Evolutionary conservation across 1,140 invertebrate genomes (phyloP).

Genomic region (Euwallacea fornicatus): DNA sequence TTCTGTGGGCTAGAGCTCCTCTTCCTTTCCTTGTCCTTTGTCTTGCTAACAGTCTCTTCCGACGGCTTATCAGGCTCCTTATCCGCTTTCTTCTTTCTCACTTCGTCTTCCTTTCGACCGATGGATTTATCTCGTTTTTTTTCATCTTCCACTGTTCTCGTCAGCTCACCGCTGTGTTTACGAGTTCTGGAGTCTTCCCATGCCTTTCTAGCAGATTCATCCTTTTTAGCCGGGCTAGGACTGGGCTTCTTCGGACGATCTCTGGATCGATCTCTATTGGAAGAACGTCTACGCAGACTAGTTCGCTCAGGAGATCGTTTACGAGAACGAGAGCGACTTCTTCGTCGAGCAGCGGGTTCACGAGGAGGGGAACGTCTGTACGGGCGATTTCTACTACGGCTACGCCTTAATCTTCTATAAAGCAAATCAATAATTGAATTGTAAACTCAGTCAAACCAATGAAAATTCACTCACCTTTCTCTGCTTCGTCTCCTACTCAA

Average conservation of each 20-base stretch:
- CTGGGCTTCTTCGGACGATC: constrained; percentile 43
- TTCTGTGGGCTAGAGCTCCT: constrained; percentile 49
- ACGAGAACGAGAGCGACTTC: constrained; percentile 47
- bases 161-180: constrained; percentile 9
- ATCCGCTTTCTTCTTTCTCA: constrained; percentile 42
- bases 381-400: constrained; percentile 45
- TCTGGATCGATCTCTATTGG: constrained; percentile 42
- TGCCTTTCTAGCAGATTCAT: constrained; percentile 31
- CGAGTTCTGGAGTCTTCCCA: constrained; percentile 36
- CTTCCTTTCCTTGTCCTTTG: constrained; percentile 46
- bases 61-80: constrained; percentile 40
- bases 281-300: constrained; percentile 44
- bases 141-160: constrained; percentile 36
- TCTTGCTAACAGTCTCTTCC: constrained; percentile 37
- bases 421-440: not conserved
- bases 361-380: constrained; percentile 41
- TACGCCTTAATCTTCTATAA: constrained; percentile 45
- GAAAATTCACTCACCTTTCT: constrained; percentile 7
- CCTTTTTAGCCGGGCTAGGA: constrained; percentile 43
- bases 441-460: constrained; percentile 1
- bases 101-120: constrained; percentile 46
- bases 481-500: constrained; percentile 22
- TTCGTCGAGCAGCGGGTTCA: constrained; percentile 42
- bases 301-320: constrained; percentile 47
- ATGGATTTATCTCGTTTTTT: constrained; percentile 41